Base-by-base conservation (phyloP, 2,113 vertebrate genomes). In the Ceuthmochares aereus region DNA sequence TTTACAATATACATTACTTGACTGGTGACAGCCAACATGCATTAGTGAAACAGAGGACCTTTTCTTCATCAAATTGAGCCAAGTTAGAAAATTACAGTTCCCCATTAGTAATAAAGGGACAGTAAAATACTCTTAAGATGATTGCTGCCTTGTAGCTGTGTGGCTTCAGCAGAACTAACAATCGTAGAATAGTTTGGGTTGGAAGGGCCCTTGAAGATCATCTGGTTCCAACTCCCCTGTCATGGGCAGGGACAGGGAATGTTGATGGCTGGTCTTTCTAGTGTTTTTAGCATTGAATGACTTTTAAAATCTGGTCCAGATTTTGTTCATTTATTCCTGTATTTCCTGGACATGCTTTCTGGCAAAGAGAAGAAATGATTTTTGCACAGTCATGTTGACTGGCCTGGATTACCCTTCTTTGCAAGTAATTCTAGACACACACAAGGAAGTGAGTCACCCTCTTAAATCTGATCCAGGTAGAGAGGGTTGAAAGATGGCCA, bases 391-490 rank as follows among this genome's bases (percentile, higher is more conserved):
- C 93, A 90, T 77, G 7, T 74, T 86, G 81, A 34, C 70, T 94
- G 70, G 21, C 84, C 90, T 87, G 11, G 14, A 7, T 90, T 76
- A 78, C 56, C 64, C 47, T 80, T 88, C 47, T 26, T 77, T 81
- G 8, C 37, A 29, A 40, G 88, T 92, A 96, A 92, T 90, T 49
- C 79, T 86, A 93, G 82, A 94, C 10, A 60, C 27, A 19, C 49
- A 51, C 1, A 11, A 78, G 87, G 87, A 95, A 92, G 93, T 69
- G 72, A 94, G 68, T 94, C 90, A 81, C 14, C 7, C 30, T 68
- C 26, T 86, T 93, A 85, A 96, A 91, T 64, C 47, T 74, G 87
- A 91, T 95, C 75, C 49, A 90, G 90, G 90, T 84, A 12, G 79
- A 54, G 14, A 45, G 30, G 47, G 47, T 62, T 95, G 79, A 75